These are phyloP conservation scores for Scotopteryx bipunctaria DNA, from an alignment of 2,888 invertebrate species.

Conservation along the genomic window DNA sequence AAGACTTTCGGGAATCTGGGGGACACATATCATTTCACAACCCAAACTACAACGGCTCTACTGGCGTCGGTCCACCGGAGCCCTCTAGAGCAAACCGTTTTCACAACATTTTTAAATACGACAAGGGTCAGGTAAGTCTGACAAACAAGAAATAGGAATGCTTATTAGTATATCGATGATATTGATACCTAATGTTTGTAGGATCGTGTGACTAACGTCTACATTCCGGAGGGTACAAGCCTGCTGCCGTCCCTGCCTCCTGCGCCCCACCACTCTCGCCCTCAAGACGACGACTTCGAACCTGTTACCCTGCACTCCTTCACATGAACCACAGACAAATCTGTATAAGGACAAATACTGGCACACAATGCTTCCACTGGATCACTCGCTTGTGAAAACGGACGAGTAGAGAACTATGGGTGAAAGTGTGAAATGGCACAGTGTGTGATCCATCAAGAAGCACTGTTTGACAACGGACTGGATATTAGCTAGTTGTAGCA, in stretches of 20 bases:
- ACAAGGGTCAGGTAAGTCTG: conserved; percentile 86
- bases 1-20: conserved; percentile 78
- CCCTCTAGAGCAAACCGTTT: conserved; percentile 64
- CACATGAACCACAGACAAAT: conserved; percentile 51
- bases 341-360: conserved; percentile 14
- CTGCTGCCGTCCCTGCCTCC: conserved; percentile 86
- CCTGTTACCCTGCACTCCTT: conserved; percentile 81
- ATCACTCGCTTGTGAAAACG: conserved; percentile 22
- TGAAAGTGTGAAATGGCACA: conserved; percentile 9
- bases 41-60: conserved; percentile 89
- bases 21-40: conserved; percentile 94
- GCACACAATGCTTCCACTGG: conserved; percentile 18
- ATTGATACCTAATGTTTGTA: conserved; percentile 42
- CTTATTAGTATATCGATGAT: not conserved
- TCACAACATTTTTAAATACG: conserved; percentile 89
- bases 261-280: conserved; percentile 77
- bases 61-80: conserved; percentile 54
- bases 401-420: not conserved
- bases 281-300: conserved; percentile 81
- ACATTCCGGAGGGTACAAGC: conserved; percentile 88
- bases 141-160: not conserved
- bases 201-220: conserved; percentile 85
- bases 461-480: conserved; percentile 14
- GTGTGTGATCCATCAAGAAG: conserved; percentile 22
- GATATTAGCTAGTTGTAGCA: conserved; percentile 14